Evolutionary conservation across 2,113 vertebrate species (phyloP).

Genomic region (Dicentrarchus labrax): DNA sequence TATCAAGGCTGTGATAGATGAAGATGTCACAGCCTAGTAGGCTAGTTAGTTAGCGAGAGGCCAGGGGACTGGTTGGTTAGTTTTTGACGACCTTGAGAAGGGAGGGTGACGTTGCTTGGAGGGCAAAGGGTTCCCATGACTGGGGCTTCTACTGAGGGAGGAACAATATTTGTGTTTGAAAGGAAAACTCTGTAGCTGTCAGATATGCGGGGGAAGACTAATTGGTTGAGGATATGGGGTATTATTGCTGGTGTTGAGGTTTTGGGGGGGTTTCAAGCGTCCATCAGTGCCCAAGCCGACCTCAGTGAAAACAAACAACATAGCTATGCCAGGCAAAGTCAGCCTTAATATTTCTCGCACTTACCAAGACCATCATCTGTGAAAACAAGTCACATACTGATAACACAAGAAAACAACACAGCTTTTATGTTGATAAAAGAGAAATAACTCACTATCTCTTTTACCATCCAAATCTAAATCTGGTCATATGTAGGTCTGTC

Average conservation of each 20-base stretch:
- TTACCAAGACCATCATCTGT: conserved; percentile 27
- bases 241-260: conserved; percentile 67
- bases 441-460: background rate
- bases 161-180: conserved; percentile 82
- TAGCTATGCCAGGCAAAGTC: background rate
- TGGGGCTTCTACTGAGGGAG: conserved; percentile 39
- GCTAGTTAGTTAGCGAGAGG: conserved; percentile 52
- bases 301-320: conserved; percentile 45
- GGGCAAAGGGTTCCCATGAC: conserved; percentile 78
- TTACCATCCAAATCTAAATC: background rate
- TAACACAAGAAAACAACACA: conserved; percentile 22
- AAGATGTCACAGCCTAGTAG: conserved; percentile 70
- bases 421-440: background rate
- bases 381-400: conserved; percentile 37
- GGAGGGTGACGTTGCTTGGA: conserved; percentile 37
- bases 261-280: conserved; percentile 38
- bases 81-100: conserved; percentile 49
- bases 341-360: conserved; percentile 33
- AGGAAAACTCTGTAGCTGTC: conserved; percentile 58
- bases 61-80: conserved; percentile 39
- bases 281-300: conserved; percentile 13
- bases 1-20: conserved; percentile 83
- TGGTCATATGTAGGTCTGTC: conserved; percentile 16
- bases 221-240: conserved; percentile 58
- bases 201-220: conserved; percentile 63